A percentile compares a stretch with the other conserved stretches of the same genome.
phyloP scores from a whole-genome alignment of 2,888 invertebrate genomes.

The Lepas anatifera region DNA sequence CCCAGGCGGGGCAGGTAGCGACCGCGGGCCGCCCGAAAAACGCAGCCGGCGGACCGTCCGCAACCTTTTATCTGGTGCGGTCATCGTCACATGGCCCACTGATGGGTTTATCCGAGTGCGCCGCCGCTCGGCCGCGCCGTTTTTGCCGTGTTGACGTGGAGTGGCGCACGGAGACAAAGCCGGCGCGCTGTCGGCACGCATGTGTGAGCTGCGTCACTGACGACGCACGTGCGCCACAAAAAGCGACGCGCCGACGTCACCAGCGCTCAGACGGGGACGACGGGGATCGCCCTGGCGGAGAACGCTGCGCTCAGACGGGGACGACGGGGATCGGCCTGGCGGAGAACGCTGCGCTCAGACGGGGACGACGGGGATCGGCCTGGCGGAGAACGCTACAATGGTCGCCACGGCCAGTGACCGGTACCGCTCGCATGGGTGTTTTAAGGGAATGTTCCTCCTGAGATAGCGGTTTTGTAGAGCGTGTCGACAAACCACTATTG shows the following conservation, averaged over 20 bases:
- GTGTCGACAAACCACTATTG: too few species aligned
- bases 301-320: not conserved
- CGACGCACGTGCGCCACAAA: too few species aligned
- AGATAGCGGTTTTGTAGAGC: too few species aligned
- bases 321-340: not conserved
- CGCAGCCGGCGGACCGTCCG: not conserved
- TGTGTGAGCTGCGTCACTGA: not conserved
- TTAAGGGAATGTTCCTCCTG: too few species aligned
- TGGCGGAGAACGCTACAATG: not conserved
- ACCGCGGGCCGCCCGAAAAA: not conserved
- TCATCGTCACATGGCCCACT: not conserved
- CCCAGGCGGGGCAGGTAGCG: not conserved
- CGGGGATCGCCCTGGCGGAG: not conserved
- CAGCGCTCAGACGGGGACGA: not conserved
- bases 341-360: not conserved
- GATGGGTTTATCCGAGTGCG: constrained; percentile 10
- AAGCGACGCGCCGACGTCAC: not conserved
- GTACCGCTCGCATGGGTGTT: too few species aligned
- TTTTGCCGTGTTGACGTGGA: not conserved
- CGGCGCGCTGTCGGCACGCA: not conserved
- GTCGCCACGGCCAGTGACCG: too few species aligned
- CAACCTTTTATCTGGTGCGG: constrained; percentile 8
- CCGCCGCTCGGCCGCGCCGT: not conserved
- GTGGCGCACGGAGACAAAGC: constrained; percentile 6
- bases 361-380: not conserved